Base-by-base conservation (phyloP, 64 coral and sea anemone species). In the Astreopora myriophthalma region DNA sequence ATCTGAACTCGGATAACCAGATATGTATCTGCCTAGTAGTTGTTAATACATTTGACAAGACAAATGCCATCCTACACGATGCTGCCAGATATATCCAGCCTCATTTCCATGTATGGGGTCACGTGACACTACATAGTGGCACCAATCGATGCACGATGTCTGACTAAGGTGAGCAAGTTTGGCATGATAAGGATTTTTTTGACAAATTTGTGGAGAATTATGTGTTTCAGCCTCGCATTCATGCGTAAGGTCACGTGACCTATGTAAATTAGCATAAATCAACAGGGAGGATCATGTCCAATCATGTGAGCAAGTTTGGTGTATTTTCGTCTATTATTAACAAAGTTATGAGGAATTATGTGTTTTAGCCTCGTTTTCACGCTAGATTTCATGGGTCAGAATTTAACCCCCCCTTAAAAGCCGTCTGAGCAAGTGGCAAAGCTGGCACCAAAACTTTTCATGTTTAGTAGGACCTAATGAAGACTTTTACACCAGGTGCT, bases 141-240 rank as follows among this genome's bases (percentile, higher is more conserved):
- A 86, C 63, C 60, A 86, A 86, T 69, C 62, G 84, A 69, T 86
- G 61, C 84, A 68, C n/a, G n/a, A n/a, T n/a, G n/a, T n/a, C 74
- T 89, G 28, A 89, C 86, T 76, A 89, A 89, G 46, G 71, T 89
- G 49, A 63, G 86, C 86, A 89, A 89, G 86, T 90, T 90, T 89
- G 74, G 34, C 87, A 67, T 89, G 87, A 78, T 89, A 89, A 89
- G 86, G 86, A 76, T 89, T 90, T 79, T 89, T 90, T 90, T 90
- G n/a, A n/a, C n/a, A n/a, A n/a, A n/a, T n/a, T n/a, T n/a, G n/a
- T n/a, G n/a, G n/a, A n/a, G n/a, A n/a, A n/a, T n/a, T n/a, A n/a
- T n/a, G n/a, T n/a, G n/a, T n/a, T 73, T 37, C 85, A 87, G 85
- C 85, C 85, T 73, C 67, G 68, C 69, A 72, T 73, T 23, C 68